These are phyloP conservation scores for Myripristis jacobus DNA, from an alignment of 2,797 vertebrate species.

Conservation along the genomic window DNA sequence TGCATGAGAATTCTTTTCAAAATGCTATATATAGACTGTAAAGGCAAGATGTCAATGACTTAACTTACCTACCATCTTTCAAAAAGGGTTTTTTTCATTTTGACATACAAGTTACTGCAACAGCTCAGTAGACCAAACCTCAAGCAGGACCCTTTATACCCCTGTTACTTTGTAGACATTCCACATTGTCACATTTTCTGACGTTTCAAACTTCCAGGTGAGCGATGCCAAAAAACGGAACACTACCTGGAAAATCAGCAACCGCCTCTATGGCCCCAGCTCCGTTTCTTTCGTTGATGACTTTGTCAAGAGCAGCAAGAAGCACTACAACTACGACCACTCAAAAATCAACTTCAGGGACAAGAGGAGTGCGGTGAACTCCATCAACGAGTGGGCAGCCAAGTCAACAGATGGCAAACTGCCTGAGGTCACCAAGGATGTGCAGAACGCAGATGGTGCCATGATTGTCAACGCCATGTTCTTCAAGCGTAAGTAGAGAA, in stretches of 20 bases:
- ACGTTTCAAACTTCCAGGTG: constrained; percentile 65
- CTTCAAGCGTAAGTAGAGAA: constrained; percentile 93
- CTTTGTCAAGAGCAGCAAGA: constrained; percentile 96
- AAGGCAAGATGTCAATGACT: too few species aligned
- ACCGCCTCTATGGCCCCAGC: constrained; percentile 93
- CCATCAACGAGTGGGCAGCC: constrained; percentile 96
- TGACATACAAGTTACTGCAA: neutral
- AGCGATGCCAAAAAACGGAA: constrained; percentile 91
- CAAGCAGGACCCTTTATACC: neutral
- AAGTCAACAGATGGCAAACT: constrained; percentile 94
- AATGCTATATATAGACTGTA: too few species aligned
- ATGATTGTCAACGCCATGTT: constrained; percentile 97
- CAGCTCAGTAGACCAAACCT: neutral
- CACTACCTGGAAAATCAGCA: constrained; percentile 96
- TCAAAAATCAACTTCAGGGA: constrained; percentile 97
- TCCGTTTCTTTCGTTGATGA: constrained; percentile 90
- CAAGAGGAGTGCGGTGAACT: constrained; percentile 93
- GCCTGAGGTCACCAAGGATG: constrained; percentile 91
- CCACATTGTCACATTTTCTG: neutral
- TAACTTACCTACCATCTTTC: neutral
- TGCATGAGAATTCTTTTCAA: neutral
- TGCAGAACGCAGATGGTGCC: constrained; percentile 93
- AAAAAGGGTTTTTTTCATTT: neutral
- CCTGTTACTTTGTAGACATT: neutral
- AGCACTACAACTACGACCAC: constrained; percentile 95